Evolutionary conservation across 2,797 vertebrate genomes (phyloP), one percentile per base, ranked within the genome.

Genomic region (Gouania willdenowi): DNA sequence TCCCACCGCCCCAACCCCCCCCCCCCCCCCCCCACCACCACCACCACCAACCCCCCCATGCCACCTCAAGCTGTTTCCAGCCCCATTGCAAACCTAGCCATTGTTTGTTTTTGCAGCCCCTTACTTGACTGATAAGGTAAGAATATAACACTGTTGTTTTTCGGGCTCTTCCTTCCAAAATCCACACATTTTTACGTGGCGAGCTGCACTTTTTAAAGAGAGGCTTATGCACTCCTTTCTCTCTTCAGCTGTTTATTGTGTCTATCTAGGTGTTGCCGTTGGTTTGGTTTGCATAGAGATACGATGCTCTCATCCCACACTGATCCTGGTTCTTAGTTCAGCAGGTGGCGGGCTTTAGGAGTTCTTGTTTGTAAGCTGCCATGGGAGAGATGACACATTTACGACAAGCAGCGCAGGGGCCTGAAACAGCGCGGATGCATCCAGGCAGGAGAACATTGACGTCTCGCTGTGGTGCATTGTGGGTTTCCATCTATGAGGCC

Each of bases 291-390:
- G 73, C 67, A 64, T 69, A 65, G 78, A 58, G 82, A 82, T 79
- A 73, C 47, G 52, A 77, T 75, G 65, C 64, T 71, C 77, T 83
- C 66, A 71, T 82, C 79, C 66, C 43, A 50, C 18, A 75, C 71
- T 78, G 74, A 84, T 82, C 75, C 66, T 8, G 24, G 69, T 56
- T 77, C 73, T 72, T 53, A 64, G 39, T 86, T 53, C 87, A 76
- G 87, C 82, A 77, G 86, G 87, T 84, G 86, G 79, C 74, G 59
- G 68, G 67, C 71, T 87, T 84, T 86, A 83, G 86, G 85, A 87
- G 78, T 82, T 86, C 73, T 75, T 78, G 82, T 87, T 86, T 85
- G 83, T 71, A 83, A 86, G 81, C 82, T 83, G 73, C 78, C 41
- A 45, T 59, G 66, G 75, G 66, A 71, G 77, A 88, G 76, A 77